A percentile compares a stretch with the other conserved stretches of the same genome.
phyloP scores from a whole-genome alignment of 2,888 invertebrate genomes.

The Meloe dianella region DNA sequence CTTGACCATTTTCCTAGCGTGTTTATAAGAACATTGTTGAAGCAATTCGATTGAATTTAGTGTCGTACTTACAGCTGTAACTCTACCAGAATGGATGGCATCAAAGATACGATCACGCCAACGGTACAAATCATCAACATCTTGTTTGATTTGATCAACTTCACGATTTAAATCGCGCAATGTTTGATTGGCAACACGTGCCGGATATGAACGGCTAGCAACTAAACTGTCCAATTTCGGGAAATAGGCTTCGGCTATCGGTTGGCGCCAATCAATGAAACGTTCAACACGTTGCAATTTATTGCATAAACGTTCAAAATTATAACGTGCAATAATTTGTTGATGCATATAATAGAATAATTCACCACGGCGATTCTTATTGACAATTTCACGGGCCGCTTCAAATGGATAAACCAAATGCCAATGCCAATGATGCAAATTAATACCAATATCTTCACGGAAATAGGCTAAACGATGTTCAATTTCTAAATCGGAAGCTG shows the following conservation, averaged over 20 bases:
- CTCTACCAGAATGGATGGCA: constrained; percentile 70
- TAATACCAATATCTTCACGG: constrained; percentile 84
- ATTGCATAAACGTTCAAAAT: constrained; percentile 76
- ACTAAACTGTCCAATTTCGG: constrained; percentile 81
- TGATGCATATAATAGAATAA: constrained; percentile 83
- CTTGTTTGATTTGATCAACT: constrained; percentile 69
- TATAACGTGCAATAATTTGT: constrained; percentile 72
- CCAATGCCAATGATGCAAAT: constrained; percentile 93
- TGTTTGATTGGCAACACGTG: constrained; percentile 65
- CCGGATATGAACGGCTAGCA: constrained; percentile 76
- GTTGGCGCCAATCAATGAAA: constrained; percentile 69
- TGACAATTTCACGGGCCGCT: constrained; percentile 67
- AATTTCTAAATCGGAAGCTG: constrained; percentile 74
- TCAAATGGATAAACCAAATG: constrained; percentile 86
- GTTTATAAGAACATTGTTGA: too few species aligned
- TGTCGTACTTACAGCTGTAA: constrained; percentile 65
- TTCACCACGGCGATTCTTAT: constrained; percentile 79
- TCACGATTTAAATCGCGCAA: constrained; percentile 70
- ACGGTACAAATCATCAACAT: constrained; percentile 71
- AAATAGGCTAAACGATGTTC: constrained; percentile 85
- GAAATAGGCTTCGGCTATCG: constrained; percentile 80
- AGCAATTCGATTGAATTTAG: too few species aligned
- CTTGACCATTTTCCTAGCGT: constrained; percentile 68
- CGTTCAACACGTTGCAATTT: constrained; percentile 68
- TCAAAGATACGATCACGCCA: constrained; percentile 77